Evolutionary conservation across 2,888 invertebrate genomes (phyloP).

Genomic region (Harpalus rufipes): DNA sequence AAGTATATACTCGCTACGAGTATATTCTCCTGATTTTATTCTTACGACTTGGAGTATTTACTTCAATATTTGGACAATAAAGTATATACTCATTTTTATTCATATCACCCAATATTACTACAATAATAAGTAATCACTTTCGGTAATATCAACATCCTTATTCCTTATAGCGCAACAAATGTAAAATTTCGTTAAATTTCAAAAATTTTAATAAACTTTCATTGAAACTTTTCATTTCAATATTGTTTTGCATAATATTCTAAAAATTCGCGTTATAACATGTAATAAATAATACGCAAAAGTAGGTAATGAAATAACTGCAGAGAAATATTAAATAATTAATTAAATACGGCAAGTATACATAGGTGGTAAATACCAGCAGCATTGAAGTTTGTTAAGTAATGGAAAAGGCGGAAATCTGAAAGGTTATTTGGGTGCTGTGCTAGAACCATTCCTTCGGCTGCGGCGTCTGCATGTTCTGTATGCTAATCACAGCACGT

Average conservation of each 20-base stretch:
- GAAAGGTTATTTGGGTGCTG: slow-evolving; percentile 56
- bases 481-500: slow-evolving; percentile 53
- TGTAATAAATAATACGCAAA: slow-evolving; percentile 28
- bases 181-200: slow-evolving; percentile 12
- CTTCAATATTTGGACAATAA: too few relatives aligned
- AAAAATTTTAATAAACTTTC: slow-evolving; percentile 17
- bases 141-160: neutral
- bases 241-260: slow-evolving; percentile 17
- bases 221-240: slow-evolving; percentile 30
- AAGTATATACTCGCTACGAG: too few relatives aligned
- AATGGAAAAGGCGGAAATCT: slow-evolving; percentile 62
- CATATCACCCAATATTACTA: too few relatives aligned
- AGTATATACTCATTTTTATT: too few relatives aligned
- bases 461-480: slow-evolving; percentile 31
- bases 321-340: slow-evolving; percentile 44
- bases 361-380: slow-evolving; percentile 32
- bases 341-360: slow-evolving; percentile 21
- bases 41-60: too few relatives aligned
- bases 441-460: slow-evolving; percentile 35
- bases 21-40: too few relatives aligned
- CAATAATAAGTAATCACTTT: neutral
- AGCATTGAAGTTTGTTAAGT: slow-evolving; percentile 54
- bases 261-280: slow-evolving; percentile 7
- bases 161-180: neutral
- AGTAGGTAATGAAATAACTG: slow-evolving; percentile 4